Evolutionary conservation across 2,797 vertebrate species (phyloP), one percentile per base, ranked within the genome.

Genomic region (Microcaecilia unicolor): DNA sequence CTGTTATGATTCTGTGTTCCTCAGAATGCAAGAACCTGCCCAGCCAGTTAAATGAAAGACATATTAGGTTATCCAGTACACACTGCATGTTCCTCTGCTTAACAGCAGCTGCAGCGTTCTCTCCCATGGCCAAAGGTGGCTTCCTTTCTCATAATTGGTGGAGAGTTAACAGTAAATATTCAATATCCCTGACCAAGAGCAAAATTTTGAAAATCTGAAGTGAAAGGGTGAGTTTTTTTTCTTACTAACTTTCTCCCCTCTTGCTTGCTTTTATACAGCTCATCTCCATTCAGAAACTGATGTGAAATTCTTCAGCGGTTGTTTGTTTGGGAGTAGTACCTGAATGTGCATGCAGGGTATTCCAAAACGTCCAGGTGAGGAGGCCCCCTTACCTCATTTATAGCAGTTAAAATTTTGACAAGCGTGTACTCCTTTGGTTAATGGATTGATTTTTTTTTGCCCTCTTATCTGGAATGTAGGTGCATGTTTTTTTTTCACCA

Each of bases 21-120:
- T 76, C 77, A 80, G 84, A 80, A 72, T 64, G 72, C 61, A 82
- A 58, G 81, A 86, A 88, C 85, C 85, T 86, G 85, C 76, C 83
- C 72, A 67, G 81, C 79, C 73, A 86, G 83, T 88, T 87, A 79
- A 81, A 83, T 85, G 81, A 85, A 84, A 86, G 78, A 72, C 82
- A 83, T 80, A 84, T 86, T 84, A 80, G 80, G 81, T 84, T 85
- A 84, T 84, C 80, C 73, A 79, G 76, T 84, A 79, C 81, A 76
- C 76, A 70, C 71, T 70, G 70, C 78, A 78, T 82, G 80, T 74
- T 68, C 63, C 46, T 70, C 48, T 42, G 58, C 63, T 55, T 35
- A 53, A 41, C 49, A 61, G 51, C 14, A 30, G 51, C 41, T 52
- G 51, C 66, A 76, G 72, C 70, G 74, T 46, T 74, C 68, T 67